Evolutionary conservation across 35 echinoderm and acorn worm species (phyloP).

Genomic region (Ptychodera flava): DNA sequence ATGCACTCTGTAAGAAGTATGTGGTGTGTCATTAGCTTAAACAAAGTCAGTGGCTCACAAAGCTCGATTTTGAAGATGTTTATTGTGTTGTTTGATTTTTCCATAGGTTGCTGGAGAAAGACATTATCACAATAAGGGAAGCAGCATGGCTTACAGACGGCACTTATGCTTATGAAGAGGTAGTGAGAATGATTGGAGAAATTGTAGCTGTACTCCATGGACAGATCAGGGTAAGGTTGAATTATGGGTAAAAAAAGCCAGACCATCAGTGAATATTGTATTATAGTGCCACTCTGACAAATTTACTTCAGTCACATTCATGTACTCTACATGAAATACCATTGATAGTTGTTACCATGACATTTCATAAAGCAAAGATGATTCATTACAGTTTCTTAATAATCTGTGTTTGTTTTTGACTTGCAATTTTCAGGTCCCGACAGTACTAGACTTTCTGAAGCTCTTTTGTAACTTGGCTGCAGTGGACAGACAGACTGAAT

Average conservation of each 20-base stretch:
- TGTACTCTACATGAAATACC: too few relatives aligned
- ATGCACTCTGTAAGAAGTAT: too few relatives aligned
- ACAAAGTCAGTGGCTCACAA: too few relatives aligned
- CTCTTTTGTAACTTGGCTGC: slow-evolving; percentile 44
- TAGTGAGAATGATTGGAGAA: slow-evolving; percentile 96
- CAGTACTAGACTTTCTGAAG: slow-evolving; percentile 70
- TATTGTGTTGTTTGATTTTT: slow-evolving; percentile 8
- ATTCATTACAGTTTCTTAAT: too few relatives aligned
- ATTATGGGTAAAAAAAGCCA: neutral
- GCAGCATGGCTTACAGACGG: slow-evolving; percentile 98
- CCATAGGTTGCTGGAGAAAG: slow-evolving; percentile 62
- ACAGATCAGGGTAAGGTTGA: slow-evolving; percentile 60
- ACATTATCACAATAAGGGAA: slow-evolving; percentile 94
- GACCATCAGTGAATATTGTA: too few relatives aligned
- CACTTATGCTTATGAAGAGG: slow-evolving; percentile 92
- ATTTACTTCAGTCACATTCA: too few relatives aligned
- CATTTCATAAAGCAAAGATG: too few relatives aligned
- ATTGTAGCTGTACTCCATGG: slow-evolving; percentile 79
- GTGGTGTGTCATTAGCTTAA: too few relatives aligned
- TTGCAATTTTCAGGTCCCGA: slow-evolving; percentile 61
- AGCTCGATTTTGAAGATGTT: neutral
- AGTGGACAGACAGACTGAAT: slow-evolving; percentile 44
- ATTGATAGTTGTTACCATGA: too few relatives aligned
- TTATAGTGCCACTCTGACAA: too few relatives aligned
- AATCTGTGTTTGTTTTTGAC: too few relatives aligned